Evolutionary conservation across 2,888 invertebrate genomes (phyloP).

Genomic region (Phyto melanocephala): DNA sequence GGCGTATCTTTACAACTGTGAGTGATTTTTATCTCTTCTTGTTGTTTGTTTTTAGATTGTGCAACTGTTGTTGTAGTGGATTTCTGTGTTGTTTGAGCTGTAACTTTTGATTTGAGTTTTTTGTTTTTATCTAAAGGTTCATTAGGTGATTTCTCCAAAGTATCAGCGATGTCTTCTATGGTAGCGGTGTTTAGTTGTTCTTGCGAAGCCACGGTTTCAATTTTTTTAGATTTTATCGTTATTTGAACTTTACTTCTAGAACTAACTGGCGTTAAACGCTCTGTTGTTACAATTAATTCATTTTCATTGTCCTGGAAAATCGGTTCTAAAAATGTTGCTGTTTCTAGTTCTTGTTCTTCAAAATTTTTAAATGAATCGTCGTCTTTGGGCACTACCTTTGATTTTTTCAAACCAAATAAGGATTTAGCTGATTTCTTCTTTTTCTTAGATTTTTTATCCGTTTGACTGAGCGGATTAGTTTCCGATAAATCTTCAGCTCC

Average conservation of each 20-base stretch:
- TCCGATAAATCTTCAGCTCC: conserved; percentile 67
- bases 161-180: conserved; percentile 39
- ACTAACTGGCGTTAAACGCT: conserved; percentile 56
- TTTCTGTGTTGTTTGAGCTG: conserved; percentile 55
- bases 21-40: conserved; percentile 73
- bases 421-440: conserved; percentile 70
- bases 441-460: conserved; percentile 69
- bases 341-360: conserved; percentile 62
- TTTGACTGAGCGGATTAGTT: conserved; percentile 4
- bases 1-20: conserved; percentile 77
- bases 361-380: conserved; percentile 50
- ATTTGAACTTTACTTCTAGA: conserved; percentile 75
- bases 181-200: conserved; percentile 29
- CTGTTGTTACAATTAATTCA: conserved; percentile 54
- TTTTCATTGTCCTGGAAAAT: conserved; percentile 58
- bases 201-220: conserved; percentile 58
- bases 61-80: conserved; percentile 46
- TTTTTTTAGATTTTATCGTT: conserved; percentile 74
- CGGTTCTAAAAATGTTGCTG: conserved; percentile 17
- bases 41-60: conserved; percentile 67
- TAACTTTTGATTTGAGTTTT: conserved; percentile 61
- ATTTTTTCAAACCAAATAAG: conserved; percentile 71
- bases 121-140: conserved; percentile 54
- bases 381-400: conserved; percentile 67
- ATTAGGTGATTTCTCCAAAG: conserved; percentile 36